Evolutionary conservation across 2,113 vertebrate species (phyloP).

Genomic region (Upupa epops): DNA sequence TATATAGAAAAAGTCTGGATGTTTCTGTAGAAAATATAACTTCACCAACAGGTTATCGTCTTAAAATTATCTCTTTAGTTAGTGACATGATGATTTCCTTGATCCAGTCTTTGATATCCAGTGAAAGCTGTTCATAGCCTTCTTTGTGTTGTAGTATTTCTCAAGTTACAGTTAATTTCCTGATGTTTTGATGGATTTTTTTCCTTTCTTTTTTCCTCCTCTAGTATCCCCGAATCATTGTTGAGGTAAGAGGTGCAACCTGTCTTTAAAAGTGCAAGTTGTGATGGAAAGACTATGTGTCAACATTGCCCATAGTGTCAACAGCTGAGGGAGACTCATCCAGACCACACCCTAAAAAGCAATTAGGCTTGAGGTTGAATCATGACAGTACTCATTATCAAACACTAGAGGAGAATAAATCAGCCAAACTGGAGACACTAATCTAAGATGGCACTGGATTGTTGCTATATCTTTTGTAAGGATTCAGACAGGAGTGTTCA

Average conservation of each 20-base stretch:
- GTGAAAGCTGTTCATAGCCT: neutral
- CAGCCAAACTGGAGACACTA: neutral
- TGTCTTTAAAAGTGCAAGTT: neutral
- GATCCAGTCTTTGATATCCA: neutral
- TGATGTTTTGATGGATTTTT: neutral
- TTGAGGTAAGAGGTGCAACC: conserved; percentile 52
- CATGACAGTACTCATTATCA: neutral
- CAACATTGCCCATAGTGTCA: neutral
- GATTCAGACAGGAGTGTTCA: neutral
- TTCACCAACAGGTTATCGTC: neutral
- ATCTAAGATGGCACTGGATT: rapidly evolving
- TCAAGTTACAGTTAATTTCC: neutral
- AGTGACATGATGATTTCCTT: neutral
- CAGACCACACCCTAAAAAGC: neutral
- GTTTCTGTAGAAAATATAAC: neutral
- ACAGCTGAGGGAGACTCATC: neutral
- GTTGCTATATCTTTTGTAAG: neutral
- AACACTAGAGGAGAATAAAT: neutral
- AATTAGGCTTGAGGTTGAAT: neutral
- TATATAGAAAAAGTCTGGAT: neutral
- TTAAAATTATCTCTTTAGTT: neutral
- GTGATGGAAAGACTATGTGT: neutral
- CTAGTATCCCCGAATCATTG: conserved; percentile 54
- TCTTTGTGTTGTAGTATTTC: neutral
- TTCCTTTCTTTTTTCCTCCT: neutral